Evolutionary conservation across 2,888 invertebrate genomes (phyloP), one percentile per base, ranked within the genome.

Genomic region (Epicampocera succincta): DNA sequence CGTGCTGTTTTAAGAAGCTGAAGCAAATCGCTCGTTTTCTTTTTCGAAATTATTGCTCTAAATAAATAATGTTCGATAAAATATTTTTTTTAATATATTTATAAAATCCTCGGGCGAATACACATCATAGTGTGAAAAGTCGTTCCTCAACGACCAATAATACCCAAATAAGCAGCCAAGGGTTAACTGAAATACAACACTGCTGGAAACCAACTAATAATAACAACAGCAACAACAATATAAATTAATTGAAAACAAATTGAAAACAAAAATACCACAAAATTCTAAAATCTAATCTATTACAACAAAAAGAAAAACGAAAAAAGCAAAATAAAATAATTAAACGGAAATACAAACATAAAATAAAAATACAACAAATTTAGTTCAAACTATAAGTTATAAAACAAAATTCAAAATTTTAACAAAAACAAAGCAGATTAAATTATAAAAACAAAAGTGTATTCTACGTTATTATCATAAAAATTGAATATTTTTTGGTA

Each of bases 391-490:
- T 73, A 72, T 73, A 79, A 73, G 71, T 81, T 84, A 54, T 13
- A 75, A 56, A 83, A 84, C 88, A 86, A 89, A 89, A 89, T 89
- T 88, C 88, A 87, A 89, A 89, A 89, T 87, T 82, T 25, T 85
- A 85, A 85, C 85, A 75, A 76, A 73, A 84, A 84, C 72, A 71
- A 84, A 86, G 85, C 87, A 88, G 85, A 87, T 85, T 85, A 87
- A 85, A 88, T 89, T 84, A 71, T 80, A 86, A 84, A 85, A 85
- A 83, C n/a, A 86, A 87, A 85, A 85, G 87, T 88, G 88, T 88
- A 89, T 88, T 89, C 87, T 87, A 88, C 86, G 86, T 88, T 88
- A 88, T 88, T 87, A 84, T 80, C 73, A 85, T 82, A 77, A 86
- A 83, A 84, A 46, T 46, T 21, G 58, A 68, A 58, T 33, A 77